Base-by-base conservation (phyloP, 1,140 invertebrate species). In the Leucophenga varia region DNA sequence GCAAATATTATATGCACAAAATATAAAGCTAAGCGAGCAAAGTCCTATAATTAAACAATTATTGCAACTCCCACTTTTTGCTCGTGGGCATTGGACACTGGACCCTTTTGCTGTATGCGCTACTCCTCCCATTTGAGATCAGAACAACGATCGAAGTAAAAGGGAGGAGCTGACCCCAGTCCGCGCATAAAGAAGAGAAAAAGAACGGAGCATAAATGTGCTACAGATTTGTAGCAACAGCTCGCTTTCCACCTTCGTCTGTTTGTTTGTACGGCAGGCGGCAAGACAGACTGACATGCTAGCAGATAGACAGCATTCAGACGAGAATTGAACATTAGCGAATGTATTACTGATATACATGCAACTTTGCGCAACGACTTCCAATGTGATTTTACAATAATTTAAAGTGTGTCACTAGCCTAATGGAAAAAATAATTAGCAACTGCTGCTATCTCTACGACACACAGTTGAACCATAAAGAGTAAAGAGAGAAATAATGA, bases 31-130 rank as follows among this genome's bases (percentile, higher is more conserved):
- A 63, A 69, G 58, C 54, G 58, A 59, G 60, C 68, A 72, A 72
- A 72, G 61, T 72, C 69, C 69, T 72, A 72, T 72, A 72, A 72
- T 72, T 72, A 72, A 72, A 72, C 69, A 72, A 72, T 72, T 72
- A 72, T 72, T 70, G 69, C 64, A 72, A 72, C 69, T 72, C 69
- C 69, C 69, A 72, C 69, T 72, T 72, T 67, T 70, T 59, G 69
- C 69, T 61, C 34, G 55, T 55, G 69, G 61, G 64, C 61, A 59
- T 63, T 56, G 54, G 52, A 39, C 48, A 49, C 48, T 49, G 63
- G 60, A 55, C 57, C 59, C 64, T 72, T 69, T 57, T 51, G 61
- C 64, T 72, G 61, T 72, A 59, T 72, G 69, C 69, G 60, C 69
- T 72, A 72, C 69, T 72, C 69, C 69, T 69, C 69, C 69, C 61